phyloP scores from a whole-genome alignment of 2,888 invertebrate genomes.

The Athalia circularis region DNA sequence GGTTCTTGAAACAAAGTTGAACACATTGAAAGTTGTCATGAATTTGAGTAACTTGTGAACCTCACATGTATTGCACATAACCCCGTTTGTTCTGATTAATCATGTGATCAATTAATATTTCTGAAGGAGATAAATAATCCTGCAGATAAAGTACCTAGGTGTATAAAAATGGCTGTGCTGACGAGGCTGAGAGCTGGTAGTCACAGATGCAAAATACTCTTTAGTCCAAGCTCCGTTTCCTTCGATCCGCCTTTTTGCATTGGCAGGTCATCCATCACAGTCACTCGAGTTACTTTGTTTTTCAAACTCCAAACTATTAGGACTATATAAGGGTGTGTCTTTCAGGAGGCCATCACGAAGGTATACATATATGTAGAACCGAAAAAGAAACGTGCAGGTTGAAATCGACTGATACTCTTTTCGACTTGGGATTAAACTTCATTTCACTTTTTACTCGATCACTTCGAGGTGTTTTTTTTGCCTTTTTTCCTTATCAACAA shows the following conservation, averaged over 20 bases:
- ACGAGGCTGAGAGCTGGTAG: background rate
- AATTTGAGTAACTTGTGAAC: background rate
- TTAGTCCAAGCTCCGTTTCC: slow-evolving; percentile 22
- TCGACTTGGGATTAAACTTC: slow-evolving; percentile 22
- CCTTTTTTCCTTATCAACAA: background rate
- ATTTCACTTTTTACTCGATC: slow-evolving; percentile 25
- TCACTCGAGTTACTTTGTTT: slow-evolving; percentile 36
- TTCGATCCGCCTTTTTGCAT: slow-evolving; percentile 34
- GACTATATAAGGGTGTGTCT: slow-evolving; percentile 2
- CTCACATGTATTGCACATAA: too few relatives aligned
- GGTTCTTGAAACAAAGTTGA: slow-evolving; percentile 17
- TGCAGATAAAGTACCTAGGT: background rate
- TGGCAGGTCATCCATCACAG: slow-evolving; percentile 40
- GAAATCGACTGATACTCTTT: slow-evolving; percentile 18
- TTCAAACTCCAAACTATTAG: slow-evolving; percentile 40
- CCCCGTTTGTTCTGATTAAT: slow-evolving; percentile 4
- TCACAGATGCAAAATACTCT: slow-evolving; percentile 33
- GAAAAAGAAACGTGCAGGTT: slow-evolving; percentile 10
- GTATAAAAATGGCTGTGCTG: too few relatives aligned
- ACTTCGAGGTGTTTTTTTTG: slow-evolving; percentile 2
- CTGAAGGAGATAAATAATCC: slow-evolving; percentile 34
- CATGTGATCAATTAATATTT: slow-evolving; percentile 28
- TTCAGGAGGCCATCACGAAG: background rate
- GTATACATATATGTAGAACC: background rate
- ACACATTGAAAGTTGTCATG: background rate